Evolutionary conservation across 37 sponge, comb jelly and placozoan genomes (phyloP), one percentile per base, ranked within the genome.

Genomic region (Eunapius fragilis): DNA sequence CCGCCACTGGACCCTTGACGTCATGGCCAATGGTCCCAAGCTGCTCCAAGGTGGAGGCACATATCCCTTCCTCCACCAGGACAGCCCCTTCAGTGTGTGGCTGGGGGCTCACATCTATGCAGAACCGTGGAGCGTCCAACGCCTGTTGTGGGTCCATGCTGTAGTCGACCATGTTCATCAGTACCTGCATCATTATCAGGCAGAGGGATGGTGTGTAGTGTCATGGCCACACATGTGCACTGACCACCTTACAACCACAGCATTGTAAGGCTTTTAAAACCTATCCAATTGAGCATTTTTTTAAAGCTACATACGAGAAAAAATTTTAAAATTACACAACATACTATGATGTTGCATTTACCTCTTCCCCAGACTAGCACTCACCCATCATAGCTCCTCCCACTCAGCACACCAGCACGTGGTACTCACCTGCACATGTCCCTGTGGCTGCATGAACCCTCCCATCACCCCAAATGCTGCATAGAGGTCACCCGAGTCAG

Each of bases 401-500:
- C 47, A 4, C 47, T 9, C 47, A 4, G 7, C 47, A 4, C 47
- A 4, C 47, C 47, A 4, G 7, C 47, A 4, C 47, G 47, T n/a
- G 9, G 11, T 13, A 23, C 48, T 25, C 28, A 95, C 96, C 96
- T 95, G 96, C 26, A 95, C 96, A 69, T 95, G 96, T 33, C 96
- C 96, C 76, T 95, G 96, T 71, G 96, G 96, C 68, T 95, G 96
- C 96, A 95, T 95, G 83, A 90, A 95, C 4, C 96, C 96, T 30
- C 96, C 96, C 96, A 92, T 92, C 72, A 95, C 96, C 24, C 96
- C 96, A 83, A 95, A 95, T 74, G 82, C 78, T 28, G 93, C 88
- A 32, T 82, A 90, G 72, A 95, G 86, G 28, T 95, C 88, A 37
- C 91, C 93, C 27, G 85, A 73, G 31, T 48, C 79, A 37, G 88